Percentiles rank a stretch among this genome's conserved stretches.
phyloP scores from a whole-genome alignment of 2,797 vertebrate species.

The Sebastes hubbsi region DNA sequence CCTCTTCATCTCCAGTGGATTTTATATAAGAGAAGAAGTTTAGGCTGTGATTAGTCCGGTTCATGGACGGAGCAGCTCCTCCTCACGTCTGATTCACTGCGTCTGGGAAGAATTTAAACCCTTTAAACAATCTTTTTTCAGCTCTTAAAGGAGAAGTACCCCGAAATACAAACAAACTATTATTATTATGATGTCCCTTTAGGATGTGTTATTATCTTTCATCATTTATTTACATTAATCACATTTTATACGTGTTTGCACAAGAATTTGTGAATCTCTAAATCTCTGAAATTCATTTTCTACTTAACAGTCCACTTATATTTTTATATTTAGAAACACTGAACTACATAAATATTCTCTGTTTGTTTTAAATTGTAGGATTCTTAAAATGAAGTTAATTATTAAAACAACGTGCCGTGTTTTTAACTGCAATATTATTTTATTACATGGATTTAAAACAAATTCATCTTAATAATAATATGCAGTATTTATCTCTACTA shows the following conservation, averaged over 20 bases:
- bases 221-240: neutral
- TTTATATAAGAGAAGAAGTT: neutral
- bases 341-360: neutral
- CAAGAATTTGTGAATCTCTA: neutral
- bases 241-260: neutral
- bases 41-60: neutral
- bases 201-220: too few relatives aligned
- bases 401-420: accelerated
- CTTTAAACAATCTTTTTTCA: neutral
- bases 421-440: neutral
- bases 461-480: too few relatives aligned
- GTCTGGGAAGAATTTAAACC: neutral
- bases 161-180: neutral
- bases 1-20: neutral
- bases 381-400: neutral
- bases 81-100: neutral
- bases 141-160: neutral
- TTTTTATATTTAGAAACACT: too few relatives aligned
- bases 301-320: neutral
- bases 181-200: too few relatives aligned
- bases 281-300: neutral
- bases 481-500: too few relatives aligned
- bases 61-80: neutral
- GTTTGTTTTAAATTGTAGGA: neutral
- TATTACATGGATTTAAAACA: neutral